These are phyloP conservation scores for Melanostoma mellinum DNA, from an alignment of 2,888 invertebrate genomes.

Conservation along the genomic window DNA sequence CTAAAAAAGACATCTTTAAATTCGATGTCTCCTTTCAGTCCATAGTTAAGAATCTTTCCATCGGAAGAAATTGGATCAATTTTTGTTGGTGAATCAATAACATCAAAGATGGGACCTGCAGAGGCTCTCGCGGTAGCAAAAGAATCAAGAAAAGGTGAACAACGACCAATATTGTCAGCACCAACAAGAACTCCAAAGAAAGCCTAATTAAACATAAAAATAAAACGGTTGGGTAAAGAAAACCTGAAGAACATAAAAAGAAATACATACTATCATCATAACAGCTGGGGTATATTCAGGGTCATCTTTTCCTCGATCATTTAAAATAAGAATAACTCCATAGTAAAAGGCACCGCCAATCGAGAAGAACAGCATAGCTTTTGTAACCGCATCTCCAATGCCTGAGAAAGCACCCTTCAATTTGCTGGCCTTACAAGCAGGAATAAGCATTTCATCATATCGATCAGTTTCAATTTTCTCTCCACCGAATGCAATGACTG, in stretches of 20 bases:
- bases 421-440: constrained; percentile 85
- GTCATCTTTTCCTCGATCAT: constrained; percentile 83
- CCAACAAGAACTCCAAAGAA: constrained; percentile 90
- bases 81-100: constrained; percentile 87
- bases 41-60: constrained; percentile 84
- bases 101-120: constrained; percentile 88
- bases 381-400: constrained; percentile 87
- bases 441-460: constrained; percentile 81
- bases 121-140: constrained; percentile 88
- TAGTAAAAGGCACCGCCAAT: constrained; percentile 91
- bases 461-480: constrained; percentile 87
- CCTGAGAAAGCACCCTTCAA: constrained; percentile 86
- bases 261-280: constrained; percentile 85
- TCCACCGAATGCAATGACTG: constrained; percentile 90
- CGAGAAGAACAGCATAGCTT: constrained; percentile 88
- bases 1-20: constrained; percentile 86
- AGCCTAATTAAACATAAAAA: constrained; percentile 58
- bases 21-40: constrained; percentile 86
- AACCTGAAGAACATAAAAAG: not conserved
- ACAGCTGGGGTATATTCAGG: constrained; percentile 87
- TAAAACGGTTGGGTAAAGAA: not conserved
- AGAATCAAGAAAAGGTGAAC: constrained; percentile 88
- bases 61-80: constrained; percentile 88
- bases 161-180: constrained; percentile 88
- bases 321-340: constrained; percentile 87